Base-by-base conservation (phyloP, 2,888 invertebrate genomes). In the Blastobasis adustella region DNA sequence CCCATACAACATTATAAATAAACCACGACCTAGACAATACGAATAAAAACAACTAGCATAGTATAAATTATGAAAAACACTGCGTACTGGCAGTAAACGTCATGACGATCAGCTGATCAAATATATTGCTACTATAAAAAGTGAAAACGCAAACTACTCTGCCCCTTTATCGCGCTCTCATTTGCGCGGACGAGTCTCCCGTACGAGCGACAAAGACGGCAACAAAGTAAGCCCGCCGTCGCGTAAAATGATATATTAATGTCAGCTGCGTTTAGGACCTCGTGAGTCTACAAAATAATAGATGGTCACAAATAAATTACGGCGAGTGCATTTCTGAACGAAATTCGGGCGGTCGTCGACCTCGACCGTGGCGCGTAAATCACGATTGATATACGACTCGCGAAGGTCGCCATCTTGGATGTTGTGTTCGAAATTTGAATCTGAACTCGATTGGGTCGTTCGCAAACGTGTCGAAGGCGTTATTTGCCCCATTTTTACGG, bases 241-340 rank as follows among this genome's bases (percentile, higher is more conserved):
- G 82, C 82, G 79, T 83, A 83, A 87, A 87, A 87, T 88, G 87
- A 88, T 87, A 87, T 87, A 88, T 88, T 83, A 85, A 82, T 85
- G 86, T 87, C 87, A 87, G 87, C 87, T 86, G 87, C 83, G 84
- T 86, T 87, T 87, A 87, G 87, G 85, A 85, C 87, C 86, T 87
- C 83, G 87, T 75, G 82, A 82, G 85, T 86, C 85, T 86, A 85
- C 87, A 85, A 85, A 86, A 86, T 87, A 88, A 88, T 88, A 86
- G 87, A 87, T 87, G 86, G 85, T 85, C 83, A 84, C 83, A 86
- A 83, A 86, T 88, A 87, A 88, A 87, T 88, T 85, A 87, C 82
- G 73, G 71, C 73, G 80, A 84, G 83, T 87, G 87, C 87, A 88
- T 85, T 85, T 84, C 83, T 79, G 80, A 81, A 83, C 82, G 82